Conservation (phyloP, 2,888 invertebrate species). For the Diadromus collaris region DNA sequence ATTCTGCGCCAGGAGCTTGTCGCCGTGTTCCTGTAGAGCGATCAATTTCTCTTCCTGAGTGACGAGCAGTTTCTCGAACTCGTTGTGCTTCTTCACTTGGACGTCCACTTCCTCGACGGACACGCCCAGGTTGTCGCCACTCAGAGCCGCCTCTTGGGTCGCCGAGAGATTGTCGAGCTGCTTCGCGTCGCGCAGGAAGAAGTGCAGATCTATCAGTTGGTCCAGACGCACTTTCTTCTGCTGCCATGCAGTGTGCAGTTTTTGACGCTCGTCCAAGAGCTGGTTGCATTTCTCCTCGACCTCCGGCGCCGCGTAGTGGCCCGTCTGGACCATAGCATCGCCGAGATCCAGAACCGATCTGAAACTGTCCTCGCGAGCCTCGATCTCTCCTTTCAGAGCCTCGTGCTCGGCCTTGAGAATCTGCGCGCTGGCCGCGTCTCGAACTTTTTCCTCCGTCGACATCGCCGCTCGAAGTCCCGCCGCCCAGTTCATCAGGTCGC, state of each 20-base stretch:
- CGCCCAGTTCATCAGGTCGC: conserved; percentile 96
- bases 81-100: conserved; percentile 95
- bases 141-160: conserved; percentile 91
- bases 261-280: conserved; percentile 89
- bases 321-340: conserved; percentile 91
- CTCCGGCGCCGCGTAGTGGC: conserved; percentile 91
- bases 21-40: conserved; percentile 91
- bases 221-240: conserved; percentile 93
- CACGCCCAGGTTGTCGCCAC: conserved; percentile 87
- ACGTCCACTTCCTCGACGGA: conserved; percentile 95
- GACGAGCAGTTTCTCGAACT: conserved; percentile 94
- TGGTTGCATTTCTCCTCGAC: conserved; percentile 90
- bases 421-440: conserved; percentile 92
- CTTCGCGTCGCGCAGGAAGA: conserved; percentile 96
- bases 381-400: conserved; percentile 91
- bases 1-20: conserved; percentile 92
- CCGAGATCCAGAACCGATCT: conserved; percentile 88
- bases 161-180: conserved; percentile 94
- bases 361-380: conserved; percentile 93
- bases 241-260: conserved; percentile 92
- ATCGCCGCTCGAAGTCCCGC: conserved; percentile 88
- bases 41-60: conserved; percentile 94
- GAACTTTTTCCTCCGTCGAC: conserved; percentile 90
- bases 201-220: conserved; percentile 95
- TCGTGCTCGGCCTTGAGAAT: conserved; percentile 91